Conservation (phyloP, 2,888 invertebrate species). For the Callimorpha dominula region DNA sequence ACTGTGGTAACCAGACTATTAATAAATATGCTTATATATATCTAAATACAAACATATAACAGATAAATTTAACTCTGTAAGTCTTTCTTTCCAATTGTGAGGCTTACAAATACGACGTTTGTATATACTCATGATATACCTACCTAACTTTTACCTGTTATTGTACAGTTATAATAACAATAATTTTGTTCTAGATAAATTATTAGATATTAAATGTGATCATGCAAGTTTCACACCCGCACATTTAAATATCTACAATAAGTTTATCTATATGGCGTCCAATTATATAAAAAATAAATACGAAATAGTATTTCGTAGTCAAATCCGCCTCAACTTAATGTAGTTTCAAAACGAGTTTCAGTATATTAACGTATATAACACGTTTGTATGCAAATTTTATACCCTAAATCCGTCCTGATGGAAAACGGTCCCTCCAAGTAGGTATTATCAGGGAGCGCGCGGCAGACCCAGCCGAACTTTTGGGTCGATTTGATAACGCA, state of each 20-base stretch:
- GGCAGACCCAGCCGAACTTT: slow-evolving; percentile 72
- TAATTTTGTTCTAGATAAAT: too few relatives aligned
- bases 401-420: slow-evolving; percentile 78
- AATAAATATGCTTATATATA: too few relatives aligned
- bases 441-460: slow-evolving; percentile 66
- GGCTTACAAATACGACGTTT: too few relatives aligned
- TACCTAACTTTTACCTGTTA: neutral
- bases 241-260: neutral
- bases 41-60: too few relatives aligned
- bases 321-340: slow-evolving; percentile 48
- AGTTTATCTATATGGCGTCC: neutral
- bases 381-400: slow-evolving; percentile 84
- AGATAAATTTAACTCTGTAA: too few relatives aligned
- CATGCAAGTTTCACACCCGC: neutral
- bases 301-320: slow-evolving; percentile 30
- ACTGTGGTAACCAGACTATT: too few relatives aligned
- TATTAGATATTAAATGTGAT: neutral
- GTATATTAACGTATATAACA: slow-evolving; percentile 75
- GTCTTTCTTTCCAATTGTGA: too few relatives aligned
- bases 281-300: slow-evolving; percentile 18
- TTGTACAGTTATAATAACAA: neutral
- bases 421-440: slow-evolving; percentile 73
- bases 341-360: slow-evolving; percentile 70
- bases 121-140: too few relatives aligned
- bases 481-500: slow-evolving; percentile 81